Evolutionary conservation across 2,113 vertebrate species (phyloP), one percentile per base, ranked within the genome.

Genomic region (Malurus elegans): DNA sequence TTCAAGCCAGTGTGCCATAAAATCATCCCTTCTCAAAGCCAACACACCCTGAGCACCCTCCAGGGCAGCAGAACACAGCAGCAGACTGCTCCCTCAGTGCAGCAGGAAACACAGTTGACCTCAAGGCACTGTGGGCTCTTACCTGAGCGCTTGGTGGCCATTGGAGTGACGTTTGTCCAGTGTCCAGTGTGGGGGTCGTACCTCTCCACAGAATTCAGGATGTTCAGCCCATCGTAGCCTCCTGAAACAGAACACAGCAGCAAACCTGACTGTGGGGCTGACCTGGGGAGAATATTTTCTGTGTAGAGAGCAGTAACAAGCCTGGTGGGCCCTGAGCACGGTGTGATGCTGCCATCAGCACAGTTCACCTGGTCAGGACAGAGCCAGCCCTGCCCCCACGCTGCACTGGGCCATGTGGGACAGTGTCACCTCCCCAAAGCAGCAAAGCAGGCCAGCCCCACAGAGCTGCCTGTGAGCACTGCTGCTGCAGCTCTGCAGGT

Each of bases 141-240:
- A 98, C 98, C 99, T 92, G 99, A 99, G 58, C 99, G 98, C 90
- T 99, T 99, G 23, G 99, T 99, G 95, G 99, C 99, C 99, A 99
- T 99, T 6, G 99, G 99, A 14, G 99, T 99, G 58, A 99, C 99
- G 10, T 99, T 99, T 16, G 99, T 99, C 99, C 99, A 99, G 98
- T 99, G 99, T 85, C 99, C 99, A 14, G 99, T 99, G 97, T 99
- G 99, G 32, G 99, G 99, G 96, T 99, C 99, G 42, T 99, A 99
- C 66, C 99, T 98, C 96, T 99, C 99, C 21, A 99, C 99, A 58
- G 99, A 99, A 92, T 99, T 99, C 94, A 99, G 97, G 54, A 99
- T 99, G 86, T 99, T 99, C 54, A 99, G 97, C 29, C 99, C 99
- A 82, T 99, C 99, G 6, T 99, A 99, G 69, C 99, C 99, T 94